Base-by-base conservation (phyloP, 1,140 invertebrate species). In the Rhagoletis zephyria region DNA sequence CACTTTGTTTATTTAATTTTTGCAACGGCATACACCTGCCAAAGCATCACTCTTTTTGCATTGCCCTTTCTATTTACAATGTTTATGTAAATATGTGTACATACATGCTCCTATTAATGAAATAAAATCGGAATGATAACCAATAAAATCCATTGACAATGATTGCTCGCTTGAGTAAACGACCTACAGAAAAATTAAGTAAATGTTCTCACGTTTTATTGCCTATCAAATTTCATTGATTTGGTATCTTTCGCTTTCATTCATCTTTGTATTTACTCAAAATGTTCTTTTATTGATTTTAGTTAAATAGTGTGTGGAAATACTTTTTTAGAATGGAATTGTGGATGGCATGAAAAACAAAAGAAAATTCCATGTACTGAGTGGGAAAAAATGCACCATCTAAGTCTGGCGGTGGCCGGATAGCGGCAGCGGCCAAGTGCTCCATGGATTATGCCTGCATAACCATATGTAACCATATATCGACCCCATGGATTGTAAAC, bases 191-290 rank as follows among this genome's bases (percentile, higher is more conserved):
- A 6, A 70, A 70, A 70, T 70, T 14, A 3, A 40, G 10, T 45
- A 70, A 48, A 45, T 16, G 42, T 70, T 70, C 67, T 42, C 67
- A 70, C 67, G 45, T 70, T 70, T 48, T 70, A 70, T 70, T 70
- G 42, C 10, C 42, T 70, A 70, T 70, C 67, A 70, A 70, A 70
- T 70, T 42, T 7, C 67, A 2, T 4, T 48, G 9, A 70, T 40
- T 70, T n/a, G 16, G 61, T 16, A 4, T 63, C 16, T 14, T 63
- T 63, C 51, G 7, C 3, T 12, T 63, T 63, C 61, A 63, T 63
- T 63, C 61, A 63, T 9, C 12, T 63, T 14, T 14, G 61, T 63
- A 63, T 63, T 63, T 63, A n/a, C 61, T 7, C 61, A 63, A 14
- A 63, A 63, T 7, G 10, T 63, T 63, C 61, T 14, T 63, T 63